Conservation (phyloP, 2,797 vertebrate genomes). For the Tapera naevia region DNA sequence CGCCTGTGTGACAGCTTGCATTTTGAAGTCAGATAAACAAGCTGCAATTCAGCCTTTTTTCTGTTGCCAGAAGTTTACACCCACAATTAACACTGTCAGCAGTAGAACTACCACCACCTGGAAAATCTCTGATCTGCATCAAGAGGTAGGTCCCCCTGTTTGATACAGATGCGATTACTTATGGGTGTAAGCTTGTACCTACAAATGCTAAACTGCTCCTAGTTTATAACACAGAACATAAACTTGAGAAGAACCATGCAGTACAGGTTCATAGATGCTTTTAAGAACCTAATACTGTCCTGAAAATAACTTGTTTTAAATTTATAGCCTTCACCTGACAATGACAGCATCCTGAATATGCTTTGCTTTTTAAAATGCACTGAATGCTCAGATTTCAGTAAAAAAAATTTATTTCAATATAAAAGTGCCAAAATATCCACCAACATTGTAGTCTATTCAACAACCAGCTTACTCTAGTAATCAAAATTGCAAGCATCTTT, state of each 20-base stretch:
- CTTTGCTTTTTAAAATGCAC: constrained; percentile 52
- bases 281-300: not conserved
- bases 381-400: constrained; percentile 69
- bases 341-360: not conserved
- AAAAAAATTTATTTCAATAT: constrained; percentile 84
- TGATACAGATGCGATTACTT: not conserved
- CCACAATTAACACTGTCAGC: not conserved
- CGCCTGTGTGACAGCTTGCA: not conserved
- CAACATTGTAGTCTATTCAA: constrained; percentile 79
- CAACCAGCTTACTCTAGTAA: constrained; percentile 80
- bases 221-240: not conserved
- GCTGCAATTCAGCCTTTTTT: not conserved
- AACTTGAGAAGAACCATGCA: not conserved
- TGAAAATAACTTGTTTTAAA: not conserved
- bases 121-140: not conserved
- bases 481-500: constrained; percentile 80
- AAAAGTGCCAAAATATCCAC: constrained; percentile 88
- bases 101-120: not conserved
- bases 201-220: not conserved
- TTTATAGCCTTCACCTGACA: not conserved
- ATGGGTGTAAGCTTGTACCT: not conserved
- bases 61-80: not conserved
- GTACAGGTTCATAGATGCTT: not conserved
- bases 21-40: not conserved
- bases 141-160: not conserved